Percentiles rank a stretch among this genome's conserved stretches.
These are phyloP conservation scores for Enoplosus armatus DNA, from an alignment of 2,797 vertebrate genomes.

Conservation along the genomic window DNA sequence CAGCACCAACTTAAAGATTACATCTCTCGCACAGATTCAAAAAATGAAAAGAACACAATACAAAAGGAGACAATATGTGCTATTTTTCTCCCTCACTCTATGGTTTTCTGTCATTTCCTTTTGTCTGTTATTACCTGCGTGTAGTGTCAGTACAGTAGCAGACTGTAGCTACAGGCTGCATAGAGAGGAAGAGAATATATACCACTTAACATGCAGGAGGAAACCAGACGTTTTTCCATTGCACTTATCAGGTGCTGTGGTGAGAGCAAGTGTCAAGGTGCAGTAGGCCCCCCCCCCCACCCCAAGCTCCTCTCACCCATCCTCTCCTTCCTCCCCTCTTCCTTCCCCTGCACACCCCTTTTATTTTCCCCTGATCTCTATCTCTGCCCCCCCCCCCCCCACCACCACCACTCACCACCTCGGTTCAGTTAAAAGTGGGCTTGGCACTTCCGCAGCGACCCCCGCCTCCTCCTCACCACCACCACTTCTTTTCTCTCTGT, in stretches of 20 bases:
- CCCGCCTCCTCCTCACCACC: constrained; percentile 29
- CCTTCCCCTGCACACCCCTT: constrained; percentile 71
- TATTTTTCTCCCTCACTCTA: constrained; percentile 40
- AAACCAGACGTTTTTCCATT: constrained; percentile 92
- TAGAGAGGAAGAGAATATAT: constrained; percentile 80
- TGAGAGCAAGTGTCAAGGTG: constrained; percentile 84
- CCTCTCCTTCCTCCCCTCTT: constrained; percentile 81
- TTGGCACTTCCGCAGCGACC: constrained; percentile 69
- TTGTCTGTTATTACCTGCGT: constrained; percentile 75
- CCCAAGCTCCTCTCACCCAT: constrained; percentile 84
- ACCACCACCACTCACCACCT: constrained; percentile 61
- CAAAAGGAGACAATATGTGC: constrained; percentile 33
- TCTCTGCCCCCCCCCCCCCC: constrained; percentile 54
- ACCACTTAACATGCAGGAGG: constrained; percentile 93
- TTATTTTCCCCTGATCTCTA: constrained; percentile 74
- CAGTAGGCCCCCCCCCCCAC: constrained; percentile 83
- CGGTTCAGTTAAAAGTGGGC: constrained; percentile 81
- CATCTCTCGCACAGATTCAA: constrained; percentile 29
- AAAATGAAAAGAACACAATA: neutral
- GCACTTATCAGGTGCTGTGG: constrained; percentile 95
- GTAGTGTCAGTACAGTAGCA: constrained; percentile 79
- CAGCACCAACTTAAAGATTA: constrained; percentile 25
- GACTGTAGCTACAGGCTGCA: constrained; percentile 86
- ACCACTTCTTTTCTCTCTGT: constrained; percentile 71
- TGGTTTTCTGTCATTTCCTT: constrained; percentile 73